A percentile compares a stretch with the other conserved stretches of the same genome.
Evolutionary conservation across 2,113 vertebrate species (phyloP).

Genomic region (Carollia perspicillata): DNA sequence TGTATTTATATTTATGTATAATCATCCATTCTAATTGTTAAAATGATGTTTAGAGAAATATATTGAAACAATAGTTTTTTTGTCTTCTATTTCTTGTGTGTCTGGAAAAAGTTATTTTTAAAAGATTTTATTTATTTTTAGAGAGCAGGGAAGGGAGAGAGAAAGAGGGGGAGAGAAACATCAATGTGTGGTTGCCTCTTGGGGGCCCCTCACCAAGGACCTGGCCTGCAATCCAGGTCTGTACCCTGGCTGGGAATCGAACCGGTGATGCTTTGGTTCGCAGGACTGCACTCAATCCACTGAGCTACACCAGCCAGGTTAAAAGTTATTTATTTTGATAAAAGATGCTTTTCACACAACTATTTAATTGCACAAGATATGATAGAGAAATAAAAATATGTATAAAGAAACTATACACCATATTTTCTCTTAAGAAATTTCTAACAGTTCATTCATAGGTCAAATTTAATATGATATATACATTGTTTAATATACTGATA

Average conservation of each 20-base stretch:
- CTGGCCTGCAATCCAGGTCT: too few species aligned
- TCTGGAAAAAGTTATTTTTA: not conserved
- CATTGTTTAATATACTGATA: not conserved
- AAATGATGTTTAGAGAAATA: not conserved
- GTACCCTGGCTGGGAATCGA: too few species aligned
- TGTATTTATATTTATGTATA: not conserved
- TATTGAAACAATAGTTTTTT: not conserved
- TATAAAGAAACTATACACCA: not conserved
- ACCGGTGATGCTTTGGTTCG: too few species aligned
- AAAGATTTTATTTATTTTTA: too few species aligned
- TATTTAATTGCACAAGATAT: not conserved
- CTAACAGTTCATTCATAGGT: not conserved
- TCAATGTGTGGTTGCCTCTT: too few species aligned
- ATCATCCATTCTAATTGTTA: not conserved
- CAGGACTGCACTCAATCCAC: too few species aligned
- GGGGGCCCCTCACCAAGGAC: too few species aligned
- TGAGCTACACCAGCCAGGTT: too few species aligned
- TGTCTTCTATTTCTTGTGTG: not conserved
- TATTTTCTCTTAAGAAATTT: not conserved
- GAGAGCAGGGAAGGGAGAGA: too few species aligned
- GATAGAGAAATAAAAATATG: not conserved
- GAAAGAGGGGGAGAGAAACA: too few species aligned
- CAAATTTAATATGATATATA: not conserved
- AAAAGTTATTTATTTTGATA: not conserved
- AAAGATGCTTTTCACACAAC: not conserved